phyloP scores from a whole-genome alignment of 2,888 invertebrate genomes.

The Catocala fraxini region DNA sequence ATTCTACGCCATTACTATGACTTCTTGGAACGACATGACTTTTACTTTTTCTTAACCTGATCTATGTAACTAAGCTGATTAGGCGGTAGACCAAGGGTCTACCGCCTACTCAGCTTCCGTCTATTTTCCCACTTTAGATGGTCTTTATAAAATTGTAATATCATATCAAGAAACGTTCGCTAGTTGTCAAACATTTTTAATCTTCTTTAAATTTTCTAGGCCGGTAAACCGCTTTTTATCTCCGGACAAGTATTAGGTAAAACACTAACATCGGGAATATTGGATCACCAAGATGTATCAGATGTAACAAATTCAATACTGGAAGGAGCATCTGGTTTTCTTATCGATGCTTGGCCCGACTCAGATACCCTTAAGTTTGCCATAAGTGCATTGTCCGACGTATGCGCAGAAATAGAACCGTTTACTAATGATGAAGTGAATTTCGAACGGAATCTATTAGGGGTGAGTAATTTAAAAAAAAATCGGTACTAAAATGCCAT shows the following conservation, averaged over 20 bases:
- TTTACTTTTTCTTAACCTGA: too few species aligned
- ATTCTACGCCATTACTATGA: too few species aligned
- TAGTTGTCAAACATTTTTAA: not conserved
- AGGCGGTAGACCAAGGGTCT: too few species aligned
- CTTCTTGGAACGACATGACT: too few species aligned
- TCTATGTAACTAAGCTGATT: too few species aligned
- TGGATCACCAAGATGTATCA: constrained; percentile 58
- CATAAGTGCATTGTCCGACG: constrained; percentile 64
- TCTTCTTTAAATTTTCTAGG: constrained; percentile 47
- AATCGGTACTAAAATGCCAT: too few species aligned
- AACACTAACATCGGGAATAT: constrained; percentile 50
- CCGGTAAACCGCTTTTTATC: constrained; percentile 71
- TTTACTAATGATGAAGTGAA: constrained; percentile 52
- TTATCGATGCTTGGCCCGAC: constrained; percentile 54
- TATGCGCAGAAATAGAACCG: constrained; percentile 68
- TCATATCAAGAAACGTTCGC: too few species aligned
- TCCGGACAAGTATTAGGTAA: constrained; percentile 67
- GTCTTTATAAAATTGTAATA: too few species aligned
- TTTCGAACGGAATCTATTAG: constrained; percentile 61
- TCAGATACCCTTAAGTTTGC: constrained; percentile 8
- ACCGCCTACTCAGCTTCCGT: too few species aligned
- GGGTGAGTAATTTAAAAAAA: constrained; percentile 48
- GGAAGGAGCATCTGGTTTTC: constrained; percentile 72
- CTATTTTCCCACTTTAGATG: too few species aligned
- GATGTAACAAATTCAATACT: constrained; percentile 70